Percentiles rank a stretch among this genome's conserved stretches.
These are phyloP conservation scores for Pogonocichla stellata DNA, from an alignment of 2,113 vertebrate species.

Conservation along the genomic window DNA sequence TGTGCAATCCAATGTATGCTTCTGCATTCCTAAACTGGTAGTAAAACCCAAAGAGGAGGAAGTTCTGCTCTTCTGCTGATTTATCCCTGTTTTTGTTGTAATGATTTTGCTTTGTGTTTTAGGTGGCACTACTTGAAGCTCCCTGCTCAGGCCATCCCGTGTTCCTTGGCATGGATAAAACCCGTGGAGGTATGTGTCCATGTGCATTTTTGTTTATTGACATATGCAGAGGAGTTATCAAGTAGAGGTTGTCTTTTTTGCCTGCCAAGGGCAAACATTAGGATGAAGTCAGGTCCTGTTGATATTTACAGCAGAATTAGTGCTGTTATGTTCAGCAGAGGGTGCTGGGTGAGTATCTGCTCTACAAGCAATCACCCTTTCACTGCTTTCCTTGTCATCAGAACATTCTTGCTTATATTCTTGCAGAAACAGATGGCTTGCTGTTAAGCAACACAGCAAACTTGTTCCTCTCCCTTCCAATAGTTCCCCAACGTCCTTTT, in stretches of 20 bases:
- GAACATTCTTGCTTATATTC: not conserved
- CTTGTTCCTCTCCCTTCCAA: not conserved
- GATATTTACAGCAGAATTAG: not conserved
- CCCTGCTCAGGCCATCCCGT: slow-evolving; percentile 89
- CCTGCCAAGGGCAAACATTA: not conserved
- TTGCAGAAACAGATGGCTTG: not conserved
- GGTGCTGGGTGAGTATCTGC: not conserved
- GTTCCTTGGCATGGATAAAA: slow-evolving; percentile 84
- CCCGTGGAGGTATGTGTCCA: slow-evolving; percentile 74
- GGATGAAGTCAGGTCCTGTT: not conserved
- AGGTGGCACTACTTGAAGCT: slow-evolving; percentile 87
- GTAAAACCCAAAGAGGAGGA: not conserved
- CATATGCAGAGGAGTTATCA: not conserved
- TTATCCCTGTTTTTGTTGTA: not conserved
- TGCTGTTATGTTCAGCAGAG: not conserved
- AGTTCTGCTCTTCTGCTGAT: not conserved
- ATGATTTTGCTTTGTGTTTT: not conserved
- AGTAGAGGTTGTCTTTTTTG: not conserved
- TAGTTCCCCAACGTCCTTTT: not conserved
- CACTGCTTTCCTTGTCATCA: not conserved
- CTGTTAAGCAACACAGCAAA: not conserved
- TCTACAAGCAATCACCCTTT: not conserved
- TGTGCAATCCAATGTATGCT: not conserved
- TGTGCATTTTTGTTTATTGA: not conserved
- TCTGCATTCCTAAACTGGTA: not conserved